Percentiles rank a stretch among this genome's conserved stretches.
These are phyloP conservation scores for Champsocephalus gunnari DNA, from an alignment of 2,797 vertebrate genomes.

Conservation along the genomic window DNA sequence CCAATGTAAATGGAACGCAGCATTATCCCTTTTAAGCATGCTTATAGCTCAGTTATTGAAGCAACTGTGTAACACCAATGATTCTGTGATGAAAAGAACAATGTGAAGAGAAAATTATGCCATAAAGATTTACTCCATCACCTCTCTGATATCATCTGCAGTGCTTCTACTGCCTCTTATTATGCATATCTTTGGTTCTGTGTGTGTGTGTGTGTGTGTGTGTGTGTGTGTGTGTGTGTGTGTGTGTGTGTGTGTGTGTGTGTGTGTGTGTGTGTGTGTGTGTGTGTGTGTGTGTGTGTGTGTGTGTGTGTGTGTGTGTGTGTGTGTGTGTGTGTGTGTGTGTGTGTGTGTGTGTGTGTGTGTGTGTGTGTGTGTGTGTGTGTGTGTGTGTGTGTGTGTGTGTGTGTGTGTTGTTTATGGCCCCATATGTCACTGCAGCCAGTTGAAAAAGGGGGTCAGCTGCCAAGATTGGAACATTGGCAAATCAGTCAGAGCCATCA, in stretches of 20 bases:
- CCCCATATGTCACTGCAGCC: constrained; percentile 29
- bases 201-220: background rate
- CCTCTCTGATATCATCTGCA: constrained; percentile 5
- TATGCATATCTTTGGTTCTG: background rate
- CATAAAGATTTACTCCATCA: constrained; percentile 11
- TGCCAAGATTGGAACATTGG: constrained; percentile 53
- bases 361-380: constrained; percentile 6
- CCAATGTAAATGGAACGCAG: too few species aligned
- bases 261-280: background rate
- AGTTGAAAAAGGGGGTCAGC: constrained; percentile 41
- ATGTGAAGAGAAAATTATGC: background rate
- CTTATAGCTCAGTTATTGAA: too few species aligned
- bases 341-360: background rate
- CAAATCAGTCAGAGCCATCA: constrained; percentile 38
- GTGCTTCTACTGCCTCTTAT: background rate
- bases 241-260: background rate
- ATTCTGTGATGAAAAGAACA: too few species aligned
- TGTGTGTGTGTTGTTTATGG: constrained; percentile 18
- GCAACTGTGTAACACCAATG: too few species aligned
- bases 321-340: background rate
- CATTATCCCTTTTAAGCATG: too few species aligned
- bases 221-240: background rate
- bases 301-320: too few species aligned
- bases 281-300: background rate
- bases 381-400: too few species aligned